Conservation (phyloP, 2,797 vertebrate genomes). For the Xyrichtys novacula region DNA sequence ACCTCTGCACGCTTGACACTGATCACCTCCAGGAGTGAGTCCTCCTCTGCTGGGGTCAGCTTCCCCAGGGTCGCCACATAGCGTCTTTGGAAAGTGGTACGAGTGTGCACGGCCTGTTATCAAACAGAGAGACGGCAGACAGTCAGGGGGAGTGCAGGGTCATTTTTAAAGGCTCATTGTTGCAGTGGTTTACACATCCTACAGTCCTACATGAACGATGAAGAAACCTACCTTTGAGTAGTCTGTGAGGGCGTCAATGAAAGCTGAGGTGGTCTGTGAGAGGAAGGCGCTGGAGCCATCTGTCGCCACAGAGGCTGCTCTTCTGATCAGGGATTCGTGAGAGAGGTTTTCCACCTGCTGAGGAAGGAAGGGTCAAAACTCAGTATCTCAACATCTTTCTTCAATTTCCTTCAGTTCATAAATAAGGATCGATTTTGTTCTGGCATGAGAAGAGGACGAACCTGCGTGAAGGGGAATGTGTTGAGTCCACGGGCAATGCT, state of each 20-base stretch:
- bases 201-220: no score
- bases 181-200: neutral
- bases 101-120: conserved; percentile 90
- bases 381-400: neutral
- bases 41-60: conserved; percentile 90
- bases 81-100: conserved; percentile 91
- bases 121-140: conserved; percentile 27
- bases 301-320: conserved; percentile 91
- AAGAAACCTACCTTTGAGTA: conserved; percentile 89
- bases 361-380: neutral
- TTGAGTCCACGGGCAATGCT: conserved; percentile 65
- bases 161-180: neutral
- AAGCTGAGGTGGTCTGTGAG: conserved; percentile 91
- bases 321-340: conserved; percentile 90
- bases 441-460: conserved; percentile 34
- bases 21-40: conserved; percentile 92
- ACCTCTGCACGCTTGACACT: conserved; percentile 93
- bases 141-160: conserved; percentile 14
- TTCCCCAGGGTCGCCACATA: conserved; percentile 90
- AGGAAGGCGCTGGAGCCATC: conserved; percentile 93
- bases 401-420: neutral
- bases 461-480: conserved; percentile 73
- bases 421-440: neutral
- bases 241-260: conserved; percentile 90
- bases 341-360: conserved; percentile 87